phyloP scores from a whole-genome alignment of 2,113 vertebrate species.

The Dasyornis broadbenti region DNA sequence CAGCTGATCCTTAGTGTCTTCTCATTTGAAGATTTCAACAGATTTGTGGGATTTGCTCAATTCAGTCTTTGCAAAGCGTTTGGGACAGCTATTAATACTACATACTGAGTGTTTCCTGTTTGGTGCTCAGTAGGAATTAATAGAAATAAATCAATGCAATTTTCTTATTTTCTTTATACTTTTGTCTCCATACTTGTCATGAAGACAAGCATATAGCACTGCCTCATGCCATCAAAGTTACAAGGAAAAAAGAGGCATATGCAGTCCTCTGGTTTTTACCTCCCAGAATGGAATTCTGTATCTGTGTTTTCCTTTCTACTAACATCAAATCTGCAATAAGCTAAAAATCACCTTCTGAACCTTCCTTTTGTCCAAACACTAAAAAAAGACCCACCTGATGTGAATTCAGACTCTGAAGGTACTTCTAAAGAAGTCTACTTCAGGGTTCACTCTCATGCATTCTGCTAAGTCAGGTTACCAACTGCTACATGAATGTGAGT shows the following conservation, averaged over 20 bases:
- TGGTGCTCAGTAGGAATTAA: neutral
- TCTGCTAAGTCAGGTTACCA: neutral
- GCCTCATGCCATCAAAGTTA: neutral
- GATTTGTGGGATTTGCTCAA: neutral
- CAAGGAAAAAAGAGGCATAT: neutral
- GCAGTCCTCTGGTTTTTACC: neutral
- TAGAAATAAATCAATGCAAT: neutral
- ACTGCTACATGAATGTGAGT: neutral
- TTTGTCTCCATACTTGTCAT: neutral
- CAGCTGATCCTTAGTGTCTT: neutral
- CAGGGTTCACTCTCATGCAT: neutral
- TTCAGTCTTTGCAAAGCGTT: neutral
- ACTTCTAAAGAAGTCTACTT: neutral
- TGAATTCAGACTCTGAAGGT: constrained; percentile 21
- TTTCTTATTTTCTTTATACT: neutral
- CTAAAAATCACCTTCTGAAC: neutral
- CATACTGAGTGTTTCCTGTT: neutral
- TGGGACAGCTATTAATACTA: neutral
- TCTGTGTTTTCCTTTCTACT: neutral
- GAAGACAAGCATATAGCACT: neutral
- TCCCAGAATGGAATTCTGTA: neutral
- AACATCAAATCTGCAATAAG: neutral
- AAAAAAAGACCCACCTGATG: neutral
- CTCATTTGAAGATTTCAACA: neutral
- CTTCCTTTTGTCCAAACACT: neutral